Conservation (phyloP, 2,888 invertebrate species). For the Melieria picta region DNA sequence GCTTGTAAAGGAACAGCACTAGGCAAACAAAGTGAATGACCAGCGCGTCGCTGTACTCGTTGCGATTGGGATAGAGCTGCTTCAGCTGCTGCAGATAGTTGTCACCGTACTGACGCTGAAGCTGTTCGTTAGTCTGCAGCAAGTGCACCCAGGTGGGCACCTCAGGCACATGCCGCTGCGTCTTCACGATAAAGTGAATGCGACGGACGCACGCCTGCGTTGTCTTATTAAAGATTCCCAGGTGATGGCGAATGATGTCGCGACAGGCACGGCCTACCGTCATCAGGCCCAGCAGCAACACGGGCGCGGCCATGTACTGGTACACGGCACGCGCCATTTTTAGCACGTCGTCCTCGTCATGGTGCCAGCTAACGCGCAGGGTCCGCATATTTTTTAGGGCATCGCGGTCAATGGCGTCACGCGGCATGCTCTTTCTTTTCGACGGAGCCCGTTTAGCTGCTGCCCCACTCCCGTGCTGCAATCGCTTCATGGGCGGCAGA, state of each 20-base stretch:
- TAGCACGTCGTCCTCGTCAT: slow-evolving; percentile 76
- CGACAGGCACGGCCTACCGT: slow-evolving; percentile 67
- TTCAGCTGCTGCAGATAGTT: slow-evolving; percentile 61
- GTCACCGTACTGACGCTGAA: slow-evolving; percentile 66
- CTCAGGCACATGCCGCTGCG: slow-evolving; percentile 70
- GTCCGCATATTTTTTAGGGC: slow-evolving; percentile 73
- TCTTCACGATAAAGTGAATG: slow-evolving; percentile 71
- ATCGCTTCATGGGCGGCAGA: slow-evolving; percentile 27
- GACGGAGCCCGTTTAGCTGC: slow-evolving; percentile 11
- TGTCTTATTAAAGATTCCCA: slow-evolving; percentile 73
- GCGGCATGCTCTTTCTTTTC: slow-evolving; percentile 52
- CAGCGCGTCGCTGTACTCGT: slow-evolving; percentile 54
- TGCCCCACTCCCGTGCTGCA: slow-evolving; percentile 1
- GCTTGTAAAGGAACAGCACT: slow-evolving; percentile 55
- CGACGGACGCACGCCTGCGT: slow-evolving; percentile 75
- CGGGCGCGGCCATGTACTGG: slow-evolving; percentile 66
- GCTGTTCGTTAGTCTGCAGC: slow-evolving; percentile 69
- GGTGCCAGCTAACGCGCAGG: slow-evolving; percentile 72
- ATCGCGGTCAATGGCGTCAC: slow-evolving; percentile 74
- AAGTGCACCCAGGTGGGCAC: slow-evolving; percentile 72
- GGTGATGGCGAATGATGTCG: slow-evolving; percentile 69
- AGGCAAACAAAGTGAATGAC: slow-evolving; percentile 62
- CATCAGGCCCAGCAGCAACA: slow-evolving; percentile 56
- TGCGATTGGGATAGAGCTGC: slow-evolving; percentile 53
- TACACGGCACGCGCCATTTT: slow-evolving; percentile 75